Conservation (phyloP, 2,797 vertebrate species). For the Sebastes dallii region DNA sequence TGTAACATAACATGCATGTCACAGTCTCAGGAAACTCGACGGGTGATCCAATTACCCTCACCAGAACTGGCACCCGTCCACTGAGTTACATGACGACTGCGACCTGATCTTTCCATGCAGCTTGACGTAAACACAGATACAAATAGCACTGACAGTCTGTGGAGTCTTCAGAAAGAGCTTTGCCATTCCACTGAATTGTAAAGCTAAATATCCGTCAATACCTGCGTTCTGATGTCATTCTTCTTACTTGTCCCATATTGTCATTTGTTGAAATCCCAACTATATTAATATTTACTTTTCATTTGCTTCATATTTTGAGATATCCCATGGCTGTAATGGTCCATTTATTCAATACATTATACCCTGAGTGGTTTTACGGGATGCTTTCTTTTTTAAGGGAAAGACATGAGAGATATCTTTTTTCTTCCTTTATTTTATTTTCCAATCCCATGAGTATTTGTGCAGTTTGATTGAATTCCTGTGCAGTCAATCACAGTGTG, state of each 20-base stretch:
- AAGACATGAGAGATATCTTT: not conserved
- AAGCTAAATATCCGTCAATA: not conserved
- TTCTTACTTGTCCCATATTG: not conserved
- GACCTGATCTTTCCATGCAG: constrained; percentile 27
- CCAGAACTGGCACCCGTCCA: constrained; percentile 10
- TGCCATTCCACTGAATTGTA: not conserved
- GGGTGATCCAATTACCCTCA: constrained; percentile 52
- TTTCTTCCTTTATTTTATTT: not conserved
- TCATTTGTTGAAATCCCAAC: not conserved
- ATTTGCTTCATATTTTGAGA: not conserved
- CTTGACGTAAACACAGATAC: constrained; percentile 18
- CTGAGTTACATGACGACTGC: constrained; percentile 45
- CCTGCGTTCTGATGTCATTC: not conserved
- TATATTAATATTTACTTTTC: not conserved
- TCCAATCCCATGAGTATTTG: not conserved
- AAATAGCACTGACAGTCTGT: constrained; percentile 26
- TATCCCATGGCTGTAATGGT: not conserved
- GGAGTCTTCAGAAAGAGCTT: not conserved
- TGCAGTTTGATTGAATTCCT: not conserved
- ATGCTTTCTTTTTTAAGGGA: not conserved
- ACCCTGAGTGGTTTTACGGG: not conserved
- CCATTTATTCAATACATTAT: not conserved
- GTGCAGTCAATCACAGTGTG: not conserved
- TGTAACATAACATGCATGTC: not conserved
- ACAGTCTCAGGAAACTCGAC: not conserved